phyloP scores from a whole-genome alignment of 1,140 invertebrate genomes.

The Eupristina koningsbergeri region DNA sequence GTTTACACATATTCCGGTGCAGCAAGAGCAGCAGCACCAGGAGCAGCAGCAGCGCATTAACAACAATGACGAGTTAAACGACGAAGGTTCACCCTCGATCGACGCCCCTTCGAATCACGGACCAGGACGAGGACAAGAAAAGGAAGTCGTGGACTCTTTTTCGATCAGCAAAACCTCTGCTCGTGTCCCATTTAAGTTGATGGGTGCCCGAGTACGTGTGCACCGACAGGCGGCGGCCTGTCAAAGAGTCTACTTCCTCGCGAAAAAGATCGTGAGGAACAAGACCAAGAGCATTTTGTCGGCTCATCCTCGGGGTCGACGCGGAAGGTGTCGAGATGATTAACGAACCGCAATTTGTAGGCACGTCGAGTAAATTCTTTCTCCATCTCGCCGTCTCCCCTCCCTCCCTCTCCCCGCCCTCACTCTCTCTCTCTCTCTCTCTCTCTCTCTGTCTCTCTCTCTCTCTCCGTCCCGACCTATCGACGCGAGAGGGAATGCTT shows the following conservation, averaged over 20 bases:
- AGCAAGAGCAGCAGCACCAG: too few relatives aligned
- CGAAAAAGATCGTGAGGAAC: constrained; percentile 1
- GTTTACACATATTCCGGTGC: too few relatives aligned
- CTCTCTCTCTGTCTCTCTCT: neutral
- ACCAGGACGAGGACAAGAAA: neutral
- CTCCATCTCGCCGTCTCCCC: neutral
- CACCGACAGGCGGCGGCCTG: neutral
- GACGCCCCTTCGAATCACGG: too few relatives aligned
- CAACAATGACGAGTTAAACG: neutral
- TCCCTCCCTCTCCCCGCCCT: too few relatives aligned
- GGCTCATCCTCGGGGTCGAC: neutral
- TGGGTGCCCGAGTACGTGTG: neutral
- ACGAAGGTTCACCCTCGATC: neutral
- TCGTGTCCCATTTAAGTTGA: constrained; percentile 35
- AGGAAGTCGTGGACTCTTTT: constrained; percentile 8
- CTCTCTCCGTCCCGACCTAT: too few relatives aligned
- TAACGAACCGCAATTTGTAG: neutral
- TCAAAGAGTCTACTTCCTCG: constrained; percentile 14
- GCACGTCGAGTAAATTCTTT: neutral
- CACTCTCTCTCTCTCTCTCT: neutral
- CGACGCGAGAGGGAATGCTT: neutral
- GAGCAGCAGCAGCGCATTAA: neutral
- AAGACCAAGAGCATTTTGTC: constrained; percentile 35
- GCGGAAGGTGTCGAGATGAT: constrained; percentile 45
- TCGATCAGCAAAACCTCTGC: neutral